phyloP scores from a whole-genome alignment of 1,140 invertebrate species.

The Penaeus japonicus region DNA sequence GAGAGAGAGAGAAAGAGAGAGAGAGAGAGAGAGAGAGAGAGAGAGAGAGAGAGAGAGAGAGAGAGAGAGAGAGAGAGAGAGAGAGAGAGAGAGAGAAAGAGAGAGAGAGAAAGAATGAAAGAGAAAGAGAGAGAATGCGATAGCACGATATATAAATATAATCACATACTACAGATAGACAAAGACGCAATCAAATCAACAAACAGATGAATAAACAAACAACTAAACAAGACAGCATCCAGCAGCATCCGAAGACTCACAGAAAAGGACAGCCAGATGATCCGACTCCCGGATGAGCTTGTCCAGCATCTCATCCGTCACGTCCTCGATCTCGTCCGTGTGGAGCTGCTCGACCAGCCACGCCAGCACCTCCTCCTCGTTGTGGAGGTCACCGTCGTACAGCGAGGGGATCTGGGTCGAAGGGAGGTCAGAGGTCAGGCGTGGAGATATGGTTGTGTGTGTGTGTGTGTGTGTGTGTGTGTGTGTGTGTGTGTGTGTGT shows the following conservation, averaged over 20 bases:
- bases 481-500: too few species aligned
- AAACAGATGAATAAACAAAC: too few species aligned
- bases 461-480: too few species aligned
- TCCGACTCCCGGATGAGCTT: constrained; percentile 86
- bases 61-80: not conserved
- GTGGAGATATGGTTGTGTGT: not conserved
- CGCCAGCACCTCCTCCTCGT: constrained; percentile 89
- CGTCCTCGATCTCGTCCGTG: constrained; percentile 94
- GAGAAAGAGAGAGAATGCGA: too few species aligned
- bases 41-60: not conserved
- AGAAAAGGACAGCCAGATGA: constrained; percentile 89
- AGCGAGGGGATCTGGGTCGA: constrained; percentile 55
- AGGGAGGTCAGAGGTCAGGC: not conserved
- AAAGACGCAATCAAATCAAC: too few species aligned
- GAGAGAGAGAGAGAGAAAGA: too few species aligned
- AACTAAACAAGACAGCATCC: not conserved
- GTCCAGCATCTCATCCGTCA: constrained; percentile 93
- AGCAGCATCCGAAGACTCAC: constrained; percentile 70
- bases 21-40: too few species aligned
- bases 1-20: not conserved
- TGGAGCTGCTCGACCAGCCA: constrained; percentile 86
- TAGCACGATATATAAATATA: too few species aligned
- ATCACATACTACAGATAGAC: too few species aligned
- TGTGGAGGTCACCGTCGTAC: constrained; percentile 74
- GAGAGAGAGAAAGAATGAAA: too few species aligned